A percentile compares a stretch with the other conserved stretches of the same genome.
Evolutionary conservation across 2,113 vertebrate genomes (phyloP).

Genomic region (Bufo gargarizans): DNA sequence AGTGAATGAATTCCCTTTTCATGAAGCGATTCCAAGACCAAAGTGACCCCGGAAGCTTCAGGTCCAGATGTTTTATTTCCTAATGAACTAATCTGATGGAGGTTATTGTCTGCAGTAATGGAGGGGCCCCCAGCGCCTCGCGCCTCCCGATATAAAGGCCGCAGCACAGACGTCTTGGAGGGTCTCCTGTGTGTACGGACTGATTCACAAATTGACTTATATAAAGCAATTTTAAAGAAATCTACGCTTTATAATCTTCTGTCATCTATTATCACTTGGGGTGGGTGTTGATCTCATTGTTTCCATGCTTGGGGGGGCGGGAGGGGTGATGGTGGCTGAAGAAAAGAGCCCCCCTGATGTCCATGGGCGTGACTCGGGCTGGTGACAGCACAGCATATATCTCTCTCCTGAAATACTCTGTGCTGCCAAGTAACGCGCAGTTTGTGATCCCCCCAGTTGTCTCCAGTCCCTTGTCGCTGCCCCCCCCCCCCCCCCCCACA

Average conservation of each 20-base stretch:
- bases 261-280: not conserved
- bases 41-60: not conserved
- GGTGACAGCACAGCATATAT: no score
- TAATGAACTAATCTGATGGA: not conserved
- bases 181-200: not conserved
- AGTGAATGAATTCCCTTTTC: not conserved
- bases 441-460: no score
- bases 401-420: not conserved
- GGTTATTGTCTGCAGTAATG: not conserved
- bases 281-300: no score
- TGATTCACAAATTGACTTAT: not conserved
- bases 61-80: not conserved
- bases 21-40: not conserved
- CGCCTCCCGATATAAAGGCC: no score
- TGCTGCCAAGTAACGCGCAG: not conserved
- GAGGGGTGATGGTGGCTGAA: not conserved
- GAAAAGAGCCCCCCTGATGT: not conserved
- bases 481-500: no score
- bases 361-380: not conserved
- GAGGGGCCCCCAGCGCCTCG: no score
- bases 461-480: no score
- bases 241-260: not conserved
- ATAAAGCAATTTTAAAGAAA: slow-evolving; percentile 11
- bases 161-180: not conserved
- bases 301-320: no score